Evolutionary conservation across 2,797 vertebrate species (phyloP).

Genomic region (Clamator glandarius): DNA sequence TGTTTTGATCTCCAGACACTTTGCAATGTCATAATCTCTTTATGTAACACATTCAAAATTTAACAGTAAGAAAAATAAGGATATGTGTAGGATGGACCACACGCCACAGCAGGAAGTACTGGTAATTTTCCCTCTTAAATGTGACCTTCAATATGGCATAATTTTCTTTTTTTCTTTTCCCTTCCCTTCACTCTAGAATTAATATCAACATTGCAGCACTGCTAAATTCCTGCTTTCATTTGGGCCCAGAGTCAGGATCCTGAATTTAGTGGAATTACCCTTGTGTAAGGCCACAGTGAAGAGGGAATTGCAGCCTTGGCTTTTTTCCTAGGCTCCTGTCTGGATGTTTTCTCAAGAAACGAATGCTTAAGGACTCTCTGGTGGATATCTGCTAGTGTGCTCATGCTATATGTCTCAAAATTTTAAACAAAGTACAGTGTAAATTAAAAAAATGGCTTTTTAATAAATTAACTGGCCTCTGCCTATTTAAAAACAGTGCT

Average conservation of each 20-base stretch:
- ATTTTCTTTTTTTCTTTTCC: background rate
- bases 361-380: background rate
- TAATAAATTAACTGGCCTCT: background rate
- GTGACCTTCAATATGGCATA: background rate
- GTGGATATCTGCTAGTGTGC: background rate
- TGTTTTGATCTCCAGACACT: background rate
- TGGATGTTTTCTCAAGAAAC: background rate
- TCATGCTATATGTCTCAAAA: background rate
- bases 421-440: background rate
- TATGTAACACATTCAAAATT: background rate
- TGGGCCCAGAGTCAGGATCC: background rate
- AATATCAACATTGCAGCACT: background rate
- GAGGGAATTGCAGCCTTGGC: background rate
- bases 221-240: background rate
- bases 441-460: background rate
- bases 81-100: background rate
- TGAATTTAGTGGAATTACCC: background rate
- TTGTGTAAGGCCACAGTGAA: background rate
- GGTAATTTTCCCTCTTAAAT: background rate
- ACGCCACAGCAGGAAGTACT: rapidly evolving
- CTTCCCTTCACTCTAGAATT: background rate
- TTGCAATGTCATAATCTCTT: background rate
- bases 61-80: background rate
- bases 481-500: too few species aligned
- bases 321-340: background rate